Conservation (phyloP, 2,113 vertebrate genomes). For the Tamias sibiricus region DNA sequence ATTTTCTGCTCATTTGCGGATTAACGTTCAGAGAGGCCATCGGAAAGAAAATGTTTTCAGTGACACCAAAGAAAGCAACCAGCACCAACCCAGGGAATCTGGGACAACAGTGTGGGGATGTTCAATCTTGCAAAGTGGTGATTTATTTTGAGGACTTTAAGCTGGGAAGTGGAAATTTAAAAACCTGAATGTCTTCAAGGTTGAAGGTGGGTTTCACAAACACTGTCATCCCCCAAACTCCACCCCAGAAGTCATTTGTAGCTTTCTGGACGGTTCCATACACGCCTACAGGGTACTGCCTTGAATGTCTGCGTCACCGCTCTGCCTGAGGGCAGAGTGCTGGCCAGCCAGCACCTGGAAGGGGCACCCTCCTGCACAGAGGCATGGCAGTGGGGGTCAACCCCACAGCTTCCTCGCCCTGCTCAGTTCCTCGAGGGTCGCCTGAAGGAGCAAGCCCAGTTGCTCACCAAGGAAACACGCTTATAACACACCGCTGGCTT, state of each 20-base stretch:
- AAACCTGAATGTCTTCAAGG: background rate
- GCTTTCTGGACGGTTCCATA: background rate
- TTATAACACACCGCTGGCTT: background rate
- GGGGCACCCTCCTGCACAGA: background rate
- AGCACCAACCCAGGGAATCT: background rate
- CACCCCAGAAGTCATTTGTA: rapidly evolving
- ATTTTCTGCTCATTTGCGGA: background rate
- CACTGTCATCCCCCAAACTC: background rate
- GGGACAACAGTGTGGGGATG: background rate
- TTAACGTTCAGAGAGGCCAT: background rate
- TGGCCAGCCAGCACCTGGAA: background rate
- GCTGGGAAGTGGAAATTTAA: background rate
- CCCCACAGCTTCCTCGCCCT: background rate
- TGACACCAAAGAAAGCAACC: background rate
- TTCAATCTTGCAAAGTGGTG: background rate
- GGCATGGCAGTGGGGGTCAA: background rate
- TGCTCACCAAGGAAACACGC: background rate
- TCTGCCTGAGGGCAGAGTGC: background rate
- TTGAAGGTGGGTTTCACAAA: background rate
- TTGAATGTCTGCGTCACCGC: background rate
- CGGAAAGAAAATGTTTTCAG: constrained; percentile 16
- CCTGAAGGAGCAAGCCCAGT: background rate
- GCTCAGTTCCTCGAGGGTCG: background rate
- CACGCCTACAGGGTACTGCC: background rate
- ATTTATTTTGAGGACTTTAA: constrained; percentile 16